Evolutionary conservation across 2,888 invertebrate genomes (phyloP).

Genomic region (Diaprepes abbreviatus): DNA sequence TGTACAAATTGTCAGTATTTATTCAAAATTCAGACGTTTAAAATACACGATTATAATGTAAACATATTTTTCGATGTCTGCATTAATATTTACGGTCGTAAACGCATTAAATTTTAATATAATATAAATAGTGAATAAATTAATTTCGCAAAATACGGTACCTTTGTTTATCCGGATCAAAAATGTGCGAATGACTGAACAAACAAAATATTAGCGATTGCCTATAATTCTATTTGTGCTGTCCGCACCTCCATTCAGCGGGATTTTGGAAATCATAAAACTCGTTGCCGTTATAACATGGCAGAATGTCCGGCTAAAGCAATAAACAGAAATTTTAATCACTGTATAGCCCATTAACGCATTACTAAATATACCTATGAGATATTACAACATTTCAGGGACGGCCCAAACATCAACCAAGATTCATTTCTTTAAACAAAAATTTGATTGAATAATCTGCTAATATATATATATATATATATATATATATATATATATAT

Average conservation of each 20-base stretch:
- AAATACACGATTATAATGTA: constrained; percentile 47
- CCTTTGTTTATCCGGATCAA: constrained; percentile 59
- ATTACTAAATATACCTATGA: constrained; percentile 67
- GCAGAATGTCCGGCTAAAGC: constrained; percentile 60
- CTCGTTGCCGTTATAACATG: constrained; percentile 62
- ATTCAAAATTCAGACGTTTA: constrained; percentile 35
- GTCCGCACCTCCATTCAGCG: constrained; percentile 62
- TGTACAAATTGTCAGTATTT: constrained; percentile 46
- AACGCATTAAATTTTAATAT: constrained; percentile 50
- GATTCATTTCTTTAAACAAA: no score
- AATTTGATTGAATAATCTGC: no score
- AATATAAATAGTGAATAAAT: constrained; percentile 52
- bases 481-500: no score
- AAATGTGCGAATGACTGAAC: constrained; percentile 65
- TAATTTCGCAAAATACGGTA: constrained; percentile 49
- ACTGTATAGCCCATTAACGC: constrained; percentile 68
- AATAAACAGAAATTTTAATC: constrained; percentile 69
- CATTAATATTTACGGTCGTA: constrained; percentile 51
- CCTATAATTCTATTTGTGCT: constrained; percentile 67
- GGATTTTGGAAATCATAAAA: constrained; percentile 63
- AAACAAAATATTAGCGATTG: constrained; percentile 67
- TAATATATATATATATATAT: no score
- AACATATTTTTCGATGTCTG: constrained; percentile 52
- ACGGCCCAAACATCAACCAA: no score
- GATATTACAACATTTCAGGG: constrained; percentile 57